Evolutionary conservation across 2,113 vertebrate species (phyloP).

Genomic region (Pantherophis guttatus): DNA sequence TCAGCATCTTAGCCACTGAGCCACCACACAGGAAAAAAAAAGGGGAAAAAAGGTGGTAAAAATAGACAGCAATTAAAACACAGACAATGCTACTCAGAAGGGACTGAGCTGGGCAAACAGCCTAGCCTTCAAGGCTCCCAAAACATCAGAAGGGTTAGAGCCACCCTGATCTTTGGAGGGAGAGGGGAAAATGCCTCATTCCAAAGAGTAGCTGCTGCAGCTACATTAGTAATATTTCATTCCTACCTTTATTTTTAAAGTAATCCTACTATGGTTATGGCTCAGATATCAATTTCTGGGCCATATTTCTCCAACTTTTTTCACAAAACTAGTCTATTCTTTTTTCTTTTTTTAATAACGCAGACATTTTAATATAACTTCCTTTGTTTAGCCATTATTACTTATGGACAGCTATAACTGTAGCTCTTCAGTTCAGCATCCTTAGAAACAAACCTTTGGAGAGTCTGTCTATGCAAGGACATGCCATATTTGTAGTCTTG

Average conservation of each 20-base stretch:
- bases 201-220: not conserved
- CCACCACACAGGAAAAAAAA: too few relatives aligned
- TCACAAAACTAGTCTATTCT: not conserved
- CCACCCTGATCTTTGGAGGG: not conserved
- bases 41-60: not conserved
- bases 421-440: not conserved
- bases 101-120: not conserved
- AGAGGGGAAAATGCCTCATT: not conserved
- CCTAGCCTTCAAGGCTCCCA: not conserved
- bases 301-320: not conserved
- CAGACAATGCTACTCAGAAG: not conserved
- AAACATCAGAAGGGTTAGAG: not conserved
- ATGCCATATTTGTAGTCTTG: too few relatives aligned
- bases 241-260: not conserved
- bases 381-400: not conserved
- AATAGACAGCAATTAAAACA: not conserved
- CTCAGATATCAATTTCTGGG: not conserved
- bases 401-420: not conserved
- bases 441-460: not conserved
- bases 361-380: not conserved
- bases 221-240: not conserved
- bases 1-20: too few relatives aligned
- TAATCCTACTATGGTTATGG: not conserved
- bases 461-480: not conserved
- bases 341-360: not conserved